phyloP scores from a whole-genome alignment of 2,888 invertebrate species.

The Eristalis arbustorum region DNA sequence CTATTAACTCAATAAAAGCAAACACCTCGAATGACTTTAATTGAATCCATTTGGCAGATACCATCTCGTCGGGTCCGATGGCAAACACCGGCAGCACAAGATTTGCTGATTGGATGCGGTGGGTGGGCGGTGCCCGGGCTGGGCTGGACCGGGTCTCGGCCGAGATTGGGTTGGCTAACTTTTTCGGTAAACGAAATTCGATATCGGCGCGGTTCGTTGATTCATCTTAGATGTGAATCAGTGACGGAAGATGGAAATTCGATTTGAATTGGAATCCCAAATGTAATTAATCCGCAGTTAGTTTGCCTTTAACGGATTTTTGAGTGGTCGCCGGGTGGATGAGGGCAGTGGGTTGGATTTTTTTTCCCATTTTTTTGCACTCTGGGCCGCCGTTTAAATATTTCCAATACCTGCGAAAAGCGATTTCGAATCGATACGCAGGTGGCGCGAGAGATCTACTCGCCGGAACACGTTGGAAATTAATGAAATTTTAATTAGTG shows the following conservation, averaged over 20 bases:
- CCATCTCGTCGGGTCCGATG: constrained; percentile 5
- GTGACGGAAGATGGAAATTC: constrained; percentile 43
- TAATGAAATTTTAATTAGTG: constrained; percentile 59
- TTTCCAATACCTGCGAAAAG: neutral
- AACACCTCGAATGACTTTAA: constrained; percentile 63
- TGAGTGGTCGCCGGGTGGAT: neutral
- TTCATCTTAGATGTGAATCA: constrained; percentile 31
- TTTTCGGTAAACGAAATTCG: constrained; percentile 29
- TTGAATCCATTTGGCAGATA: constrained; percentile 55
- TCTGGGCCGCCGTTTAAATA: neutral
- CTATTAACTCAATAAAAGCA: constrained; percentile 67
- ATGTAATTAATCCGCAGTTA: constrained; percentile 63
- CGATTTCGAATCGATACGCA: neutral
- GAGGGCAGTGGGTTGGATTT: neutral
- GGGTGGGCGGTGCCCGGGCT: neutral
- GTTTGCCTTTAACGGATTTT: constrained; percentile 54
- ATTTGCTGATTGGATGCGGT: neutral
- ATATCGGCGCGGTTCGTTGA: constrained; percentile 21
- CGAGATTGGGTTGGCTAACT: neutral
- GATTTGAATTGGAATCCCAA: constrained; percentile 51
- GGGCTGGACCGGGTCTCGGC: neutral
- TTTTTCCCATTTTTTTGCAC: neutral
- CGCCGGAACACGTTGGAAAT: constrained; percentile 41
- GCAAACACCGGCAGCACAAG: constrained; percentile 31
- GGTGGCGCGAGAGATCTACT: neutral